phyloP scores from a whole-genome alignment of 2,113 vertebrate species.

The Hydropotes inermis region DNA sequence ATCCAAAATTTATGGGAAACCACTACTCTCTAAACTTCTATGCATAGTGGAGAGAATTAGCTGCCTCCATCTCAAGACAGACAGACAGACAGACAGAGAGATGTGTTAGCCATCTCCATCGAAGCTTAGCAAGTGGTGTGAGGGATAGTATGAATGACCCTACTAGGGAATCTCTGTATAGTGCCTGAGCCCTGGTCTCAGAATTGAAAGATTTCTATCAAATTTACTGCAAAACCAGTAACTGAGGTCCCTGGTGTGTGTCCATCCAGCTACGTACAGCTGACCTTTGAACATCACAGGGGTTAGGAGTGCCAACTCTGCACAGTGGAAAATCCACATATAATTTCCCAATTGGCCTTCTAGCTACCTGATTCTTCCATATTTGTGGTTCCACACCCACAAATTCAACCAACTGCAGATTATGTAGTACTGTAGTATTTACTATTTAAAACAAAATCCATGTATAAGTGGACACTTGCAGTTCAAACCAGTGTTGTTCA shows the following conservation, averaged over 20 bases:
- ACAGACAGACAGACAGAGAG: background rate
- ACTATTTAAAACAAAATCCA: background rate
- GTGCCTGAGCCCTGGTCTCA: background rate
- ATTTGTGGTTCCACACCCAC: too few species aligned
- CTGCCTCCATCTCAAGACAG: background rate
- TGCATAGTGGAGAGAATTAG: background rate
- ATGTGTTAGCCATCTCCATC: background rate
- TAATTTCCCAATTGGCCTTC: background rate
- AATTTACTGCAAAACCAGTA: background rate
- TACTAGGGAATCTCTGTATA: background rate
- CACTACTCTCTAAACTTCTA: background rate
- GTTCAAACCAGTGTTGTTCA: background rate
- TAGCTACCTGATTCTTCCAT: background rate
- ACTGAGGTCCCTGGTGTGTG: background rate
- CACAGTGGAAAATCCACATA: background rate
- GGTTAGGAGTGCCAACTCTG: background rate
- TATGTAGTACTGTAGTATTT: background rate
- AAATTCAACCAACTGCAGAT: background rate
- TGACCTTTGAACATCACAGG: background rate
- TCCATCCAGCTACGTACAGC: background rate
- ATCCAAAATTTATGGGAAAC: background rate
- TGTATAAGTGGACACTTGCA: fast-evolving
- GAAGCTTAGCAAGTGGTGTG: too few species aligned
- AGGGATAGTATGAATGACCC: background rate
- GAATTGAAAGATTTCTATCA: background rate